Evolutionary conservation across 2,113 vertebrate species (phyloP), one percentile per base, ranked within the genome.

Genomic region (Rafetus swinhoei): DNA sequence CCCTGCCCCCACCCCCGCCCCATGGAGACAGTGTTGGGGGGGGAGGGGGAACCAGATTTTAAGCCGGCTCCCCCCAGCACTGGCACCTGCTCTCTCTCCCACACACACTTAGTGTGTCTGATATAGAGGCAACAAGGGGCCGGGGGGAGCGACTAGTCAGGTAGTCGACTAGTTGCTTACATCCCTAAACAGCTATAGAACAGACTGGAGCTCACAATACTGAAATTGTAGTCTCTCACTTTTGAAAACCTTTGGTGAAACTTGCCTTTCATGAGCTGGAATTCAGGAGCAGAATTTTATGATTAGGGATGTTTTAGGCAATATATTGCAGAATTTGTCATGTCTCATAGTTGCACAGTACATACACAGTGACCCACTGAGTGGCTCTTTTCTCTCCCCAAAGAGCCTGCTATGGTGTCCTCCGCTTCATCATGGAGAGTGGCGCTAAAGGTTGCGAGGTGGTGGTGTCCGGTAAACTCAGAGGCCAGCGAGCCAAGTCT

Each of bases 391-490:
- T 88, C 1, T 57, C 45, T 50, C n/a, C 77, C 52, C 15, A 24
- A 89, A 99, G 99, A 96, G 99, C 99, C 4, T 99, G 99, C 95
- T 99, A 99, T 1, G 99, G 99, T 22, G 99, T 99, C 84, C 98
- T 99, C 88, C 98, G 99, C 89, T 99, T 99, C 98, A 99, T 99
- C 98, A 99, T 99, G 99, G 99, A 99, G 97, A 99, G 99, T 1
- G 99, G 99, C 0, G 99, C 99, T 85, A 99, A 99, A 96, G 99
- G 99, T 72, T 99, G 99, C 0, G 99, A 99, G 96, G 99, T 99
- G 0, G 99, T 99, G 0, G 99, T 99, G 59, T 99, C 99, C 0
- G 99, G 99, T 22, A 99, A 99, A 72, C 99, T 99, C 83, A 96
- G 99, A 84, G 99, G 99, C 57, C 99, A 99, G 98, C 98, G 99